Percentiles rank a stretch among this genome's conserved stretches.
These are phyloP conservation scores for Salvelinus sp. DNA, from an alignment of 2,113 vertebrate species.

Conservation along the genomic window DNA sequence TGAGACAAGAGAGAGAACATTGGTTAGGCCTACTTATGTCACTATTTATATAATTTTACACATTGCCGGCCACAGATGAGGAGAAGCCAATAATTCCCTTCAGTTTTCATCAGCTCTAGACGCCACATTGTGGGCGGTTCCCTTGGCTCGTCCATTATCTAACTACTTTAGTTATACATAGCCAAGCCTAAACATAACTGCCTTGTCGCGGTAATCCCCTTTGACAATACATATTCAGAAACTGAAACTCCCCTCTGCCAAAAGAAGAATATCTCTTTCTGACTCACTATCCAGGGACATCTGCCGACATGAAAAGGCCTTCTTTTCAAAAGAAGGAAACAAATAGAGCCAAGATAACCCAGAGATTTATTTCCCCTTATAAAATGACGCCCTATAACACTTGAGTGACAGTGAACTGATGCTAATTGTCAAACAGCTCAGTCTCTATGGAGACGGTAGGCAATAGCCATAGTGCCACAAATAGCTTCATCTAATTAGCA, in stretches of 20 bases:
- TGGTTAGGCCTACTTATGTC: no score
- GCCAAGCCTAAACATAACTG: neutral
- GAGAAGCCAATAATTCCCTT: no score
- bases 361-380: neutral
- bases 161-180: no score
- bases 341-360: slow-evolving; percentile 7
- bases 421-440: no score
- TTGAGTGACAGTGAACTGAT: no score
- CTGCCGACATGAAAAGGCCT: slow-evolving; percentile 30
- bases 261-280: slow-evolving; percentile 32
- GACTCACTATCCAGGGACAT: slow-evolving; percentile 53
- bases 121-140: neutral
- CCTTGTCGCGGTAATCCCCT: neutral
- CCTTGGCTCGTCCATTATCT: no score
- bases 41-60: no score
- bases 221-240: slow-evolving; percentile 28
- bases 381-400: no score
- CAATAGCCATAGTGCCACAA: slow-evolving; percentile 31
- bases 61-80: no score
- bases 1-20: slow-evolving; percentile 5
- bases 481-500: slow-evolving; percentile 57
- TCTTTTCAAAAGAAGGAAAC: neutral
- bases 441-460: slow-evolving; percentile 10
- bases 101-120: no score
- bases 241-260: slow-evolving; percentile 41